phyloP scores from a whole-genome alignment of 2,888 invertebrate species.

The Volucella zonaria region DNA sequence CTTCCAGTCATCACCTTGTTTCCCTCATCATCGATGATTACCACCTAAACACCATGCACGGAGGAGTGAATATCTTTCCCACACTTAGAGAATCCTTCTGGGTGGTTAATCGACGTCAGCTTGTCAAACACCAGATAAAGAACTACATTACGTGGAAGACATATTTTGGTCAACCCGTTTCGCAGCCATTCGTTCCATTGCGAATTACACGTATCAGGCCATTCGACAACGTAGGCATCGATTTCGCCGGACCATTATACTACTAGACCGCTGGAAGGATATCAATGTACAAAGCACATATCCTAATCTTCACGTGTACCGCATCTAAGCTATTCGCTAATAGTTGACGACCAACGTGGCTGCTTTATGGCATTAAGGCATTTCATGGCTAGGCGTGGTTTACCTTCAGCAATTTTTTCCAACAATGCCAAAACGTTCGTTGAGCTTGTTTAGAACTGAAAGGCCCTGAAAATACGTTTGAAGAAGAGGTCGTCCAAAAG shows the following conservation, averaged over 20 bases:
- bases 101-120: neutral
- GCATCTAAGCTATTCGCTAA: neutral
- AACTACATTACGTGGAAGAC: neutral
- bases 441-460: neutral
- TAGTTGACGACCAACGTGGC: constrained; percentile 1
- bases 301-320: constrained; percentile 3
- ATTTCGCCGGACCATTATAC: neutral
- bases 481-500: neutral
- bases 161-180: neutral
- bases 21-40: constrained; percentile 1
- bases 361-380: constrained; percentile 3
- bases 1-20: constrained; percentile 1
- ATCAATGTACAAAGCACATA: constrained; percentile 8
- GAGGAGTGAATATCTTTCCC: neutral
- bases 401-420: neutral
- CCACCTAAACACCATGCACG: neutral
- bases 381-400: constrained; percentile 1
- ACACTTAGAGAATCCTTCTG: neutral
- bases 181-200: neutral
- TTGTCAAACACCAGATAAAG: neutral
- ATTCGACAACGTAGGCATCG: neutral
- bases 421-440: neutral
- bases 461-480: neutral
- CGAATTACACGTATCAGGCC: neutral
- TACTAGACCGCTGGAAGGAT: neutral